phyloP scores from a whole-genome alignment of 1,140 invertebrate species.

The Papilio dardanus region DNA sequence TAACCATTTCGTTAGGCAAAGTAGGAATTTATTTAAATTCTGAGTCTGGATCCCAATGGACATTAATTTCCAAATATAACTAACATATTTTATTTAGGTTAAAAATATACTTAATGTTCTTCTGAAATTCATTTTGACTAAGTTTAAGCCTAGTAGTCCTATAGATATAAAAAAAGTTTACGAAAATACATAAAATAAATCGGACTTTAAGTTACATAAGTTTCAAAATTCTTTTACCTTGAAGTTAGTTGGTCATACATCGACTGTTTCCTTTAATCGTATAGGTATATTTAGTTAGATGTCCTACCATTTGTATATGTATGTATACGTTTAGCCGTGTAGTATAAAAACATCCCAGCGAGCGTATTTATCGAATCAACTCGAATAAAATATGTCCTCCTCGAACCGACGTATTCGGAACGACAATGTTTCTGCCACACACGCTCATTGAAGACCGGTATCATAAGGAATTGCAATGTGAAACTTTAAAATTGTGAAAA shows the following conservation, averaged over 20 bases:
- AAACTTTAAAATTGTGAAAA: too few relatives aligned
- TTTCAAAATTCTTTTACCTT: background rate
- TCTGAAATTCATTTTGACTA: too few relatives aligned
- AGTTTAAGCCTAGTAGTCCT: too few relatives aligned
- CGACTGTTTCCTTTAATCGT: constrained; percentile 1
- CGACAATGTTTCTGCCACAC: constrained; percentile 42
- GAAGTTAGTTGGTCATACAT: background rate
- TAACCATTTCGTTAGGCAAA: constrained; percentile 37
- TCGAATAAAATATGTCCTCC: constrained; percentile 44
- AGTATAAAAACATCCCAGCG: constrained; percentile 44
- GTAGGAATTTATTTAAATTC: constrained; percentile 45
- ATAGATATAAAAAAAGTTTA: too few relatives aligned
- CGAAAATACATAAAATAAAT: too few relatives aligned
- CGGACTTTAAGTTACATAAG: background rate
- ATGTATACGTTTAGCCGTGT: constrained; percentile 13
- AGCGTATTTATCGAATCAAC: constrained; percentile 42
- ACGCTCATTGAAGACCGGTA: constrained; percentile 4
- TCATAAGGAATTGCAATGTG: background rate
- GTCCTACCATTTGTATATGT: constrained; percentile 26
- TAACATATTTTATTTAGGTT: background rate
- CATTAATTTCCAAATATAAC: constrained; percentile 19
- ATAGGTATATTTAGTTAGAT: background rate
- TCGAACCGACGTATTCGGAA: constrained; percentile 38
- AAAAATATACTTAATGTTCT: background rate
- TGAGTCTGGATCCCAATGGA: constrained; percentile 19